phyloP scores from a whole-genome alignment of 2,888 invertebrate species.

The Ectemnius lituratus region DNA sequence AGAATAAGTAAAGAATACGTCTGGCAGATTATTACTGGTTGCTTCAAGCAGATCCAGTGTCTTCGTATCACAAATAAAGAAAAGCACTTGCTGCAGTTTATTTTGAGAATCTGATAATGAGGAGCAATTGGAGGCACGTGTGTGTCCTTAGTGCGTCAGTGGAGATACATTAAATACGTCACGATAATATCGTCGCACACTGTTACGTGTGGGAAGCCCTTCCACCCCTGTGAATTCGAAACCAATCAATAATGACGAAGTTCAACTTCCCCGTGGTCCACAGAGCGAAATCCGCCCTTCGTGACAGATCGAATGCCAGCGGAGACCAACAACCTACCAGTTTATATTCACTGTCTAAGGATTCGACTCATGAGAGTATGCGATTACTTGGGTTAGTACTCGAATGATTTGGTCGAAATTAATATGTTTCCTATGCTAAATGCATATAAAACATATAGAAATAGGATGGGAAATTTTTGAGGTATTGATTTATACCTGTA shows the following conservation, averaged over 20 bases:
- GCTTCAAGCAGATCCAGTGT: too few species aligned
- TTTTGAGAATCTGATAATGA: not conserved
- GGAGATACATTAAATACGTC: not conserved
- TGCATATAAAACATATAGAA: not conserved
- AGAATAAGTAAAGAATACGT: too few species aligned
- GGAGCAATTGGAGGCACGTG: not conserved
- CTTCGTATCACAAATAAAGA: too few species aligned
- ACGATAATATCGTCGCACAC: not conserved
- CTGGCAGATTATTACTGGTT: too few species aligned
- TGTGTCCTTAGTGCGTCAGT: not conserved
- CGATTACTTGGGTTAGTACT: constrained; percentile 63
- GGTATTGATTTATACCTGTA: not conserved
- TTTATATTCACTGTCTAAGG: constrained; percentile 23
- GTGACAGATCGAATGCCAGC: constrained; percentile 37
- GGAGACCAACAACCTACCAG: constrained; percentile 15
- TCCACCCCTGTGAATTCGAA: not conserved
- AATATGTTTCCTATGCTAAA: not conserved
- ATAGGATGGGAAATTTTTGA: not conserved
- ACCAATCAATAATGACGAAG: constrained; percentile 41
- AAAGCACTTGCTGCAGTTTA: not conserved
- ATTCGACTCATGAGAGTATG: constrained; percentile 43
- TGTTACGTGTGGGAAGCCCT: not conserved
- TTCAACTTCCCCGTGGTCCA: constrained; percentile 55
- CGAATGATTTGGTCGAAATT: not conserved
- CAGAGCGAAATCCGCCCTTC: constrained; percentile 50